Conservation (phyloP, 2,797 vertebrate species). For the Atherinosoma microstoma region DNA sequence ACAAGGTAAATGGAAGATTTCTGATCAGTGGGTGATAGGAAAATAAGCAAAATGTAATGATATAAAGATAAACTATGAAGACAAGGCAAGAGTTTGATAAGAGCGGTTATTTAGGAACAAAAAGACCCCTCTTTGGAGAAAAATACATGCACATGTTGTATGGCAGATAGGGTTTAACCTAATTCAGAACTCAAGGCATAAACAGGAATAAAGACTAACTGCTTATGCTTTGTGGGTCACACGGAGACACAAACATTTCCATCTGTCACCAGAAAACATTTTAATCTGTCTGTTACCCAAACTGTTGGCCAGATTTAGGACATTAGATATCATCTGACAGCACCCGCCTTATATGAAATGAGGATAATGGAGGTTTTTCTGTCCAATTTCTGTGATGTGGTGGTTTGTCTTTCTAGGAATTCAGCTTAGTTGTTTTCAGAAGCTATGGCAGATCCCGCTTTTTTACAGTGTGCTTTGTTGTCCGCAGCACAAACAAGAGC, state of each 20-base stretch:
- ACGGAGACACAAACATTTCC: slow-evolving; percentile 30
- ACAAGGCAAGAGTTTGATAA: not conserved
- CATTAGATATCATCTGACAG: slow-evolving; percentile 85
- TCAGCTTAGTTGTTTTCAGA: not conserved
- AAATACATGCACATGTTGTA: not conserved
- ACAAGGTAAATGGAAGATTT: slow-evolving; percentile 23
- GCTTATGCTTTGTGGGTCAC: slow-evolving; percentile 30
- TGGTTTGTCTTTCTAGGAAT: slow-evolving; percentile 20
- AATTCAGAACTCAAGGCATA: slow-evolving; percentile 26
- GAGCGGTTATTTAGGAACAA: not conserved
- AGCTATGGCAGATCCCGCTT: not conserved
- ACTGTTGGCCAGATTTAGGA: slow-evolving; percentile 89
- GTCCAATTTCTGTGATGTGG: slow-evolving; percentile 27
- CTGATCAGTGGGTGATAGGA: not conserved
- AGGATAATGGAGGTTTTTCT: slow-evolving; percentile 65
- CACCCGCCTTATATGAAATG: slow-evolving; percentile 71
- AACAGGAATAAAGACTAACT: slow-evolving; percentile 22
- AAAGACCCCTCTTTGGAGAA: not conserved
- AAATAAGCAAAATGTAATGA: slow-evolving; percentile 4
- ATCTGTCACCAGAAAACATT: slow-evolving; percentile 60
- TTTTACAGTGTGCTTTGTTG: slow-evolving; percentile 19
- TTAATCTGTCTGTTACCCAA: slow-evolving; percentile 69
- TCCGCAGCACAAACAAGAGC: slow-evolving; percentile 73
- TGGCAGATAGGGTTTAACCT: slow-evolving; percentile 41
- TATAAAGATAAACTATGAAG: not conserved